Evolutionary conservation across 2,797 vertebrate species (phyloP), one percentile per base, ranked within the genome.

Genomic region (Spizella passerina): DNA sequence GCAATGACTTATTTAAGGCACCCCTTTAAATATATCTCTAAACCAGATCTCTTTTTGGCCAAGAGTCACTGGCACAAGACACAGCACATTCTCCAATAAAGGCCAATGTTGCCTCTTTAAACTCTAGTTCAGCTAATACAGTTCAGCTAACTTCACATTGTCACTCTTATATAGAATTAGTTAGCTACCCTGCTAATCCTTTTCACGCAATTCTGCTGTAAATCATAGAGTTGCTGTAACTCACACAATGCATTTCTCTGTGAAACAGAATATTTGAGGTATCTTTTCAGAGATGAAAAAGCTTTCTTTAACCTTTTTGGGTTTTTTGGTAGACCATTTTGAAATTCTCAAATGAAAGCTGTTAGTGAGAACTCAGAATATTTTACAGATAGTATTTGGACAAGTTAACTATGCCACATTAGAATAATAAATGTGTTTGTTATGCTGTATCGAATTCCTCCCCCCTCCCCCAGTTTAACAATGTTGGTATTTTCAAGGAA

Each of bases 161-260:
- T 69, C 63, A 77, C 6, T 47, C 50, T 59, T 14, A 27, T 29
- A 47, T 3, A 63, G 70, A 90, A 70, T 39, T 43, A 47, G 18
- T 49, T 20, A 76, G 41, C 10, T 77, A 34, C 10, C 27, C 56
- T 80, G 36, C 32, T 78, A 86, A 76, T 24, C 4, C 44, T 12
- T 14, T 20, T 5, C 8, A 70, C 0, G 0, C 0, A 1, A 60
- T 44, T 61, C 55, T 83, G 46, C 69, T 55, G 23, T 50, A 50
- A 81, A 32, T 18, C 68, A 41, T 17, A 56, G 34, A 60, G 39
- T 17, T 86, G 50, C 49, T 85, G 12, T 41, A 61, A 69, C 0
- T 17, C 17, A 46, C 15, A 70, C 16, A 26, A 15, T 4, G 26
- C 24, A 30, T 49, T 83, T 66, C 38, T 71, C 39, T 50, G 39